These are phyloP conservation scores for Sebastes cheni DNA, from an alignment of 2,797 vertebrate species.

Conservation along the genomic window DNA sequence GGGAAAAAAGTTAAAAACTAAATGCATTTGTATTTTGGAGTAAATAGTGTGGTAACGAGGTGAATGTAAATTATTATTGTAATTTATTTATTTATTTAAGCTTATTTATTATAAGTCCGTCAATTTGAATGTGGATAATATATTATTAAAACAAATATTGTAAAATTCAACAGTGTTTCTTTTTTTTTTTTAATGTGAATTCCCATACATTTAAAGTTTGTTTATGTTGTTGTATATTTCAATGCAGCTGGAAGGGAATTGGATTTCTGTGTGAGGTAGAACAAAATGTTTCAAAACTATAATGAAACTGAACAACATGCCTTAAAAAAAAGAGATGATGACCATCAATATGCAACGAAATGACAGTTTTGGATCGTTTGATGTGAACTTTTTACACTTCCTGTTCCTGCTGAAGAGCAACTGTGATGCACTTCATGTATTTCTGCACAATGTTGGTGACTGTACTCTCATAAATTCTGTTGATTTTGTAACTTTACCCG, in stretches of 20 bases:
- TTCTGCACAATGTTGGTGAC: conserved; percentile 69
- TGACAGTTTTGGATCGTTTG: conserved; percentile 64
- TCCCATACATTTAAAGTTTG: conserved; percentile 46
- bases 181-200: conserved; percentile 58
- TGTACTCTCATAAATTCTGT: conserved; percentile 63
- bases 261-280: conserved; percentile 28
- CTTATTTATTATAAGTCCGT: conserved; percentile 68
- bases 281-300: conserved; percentile 25
- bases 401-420: conserved; percentile 48
- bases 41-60: conserved; percentile 63
- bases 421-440: conserved; percentile 69
- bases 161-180: conserved; percentile 54
- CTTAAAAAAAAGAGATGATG: conserved; percentile 72
- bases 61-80: conserved; percentile 74
- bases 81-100: conserved; percentile 67
- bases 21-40: conserved; percentile 62
- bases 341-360: conserved; percentile 73
- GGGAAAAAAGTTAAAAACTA: conserved; percentile 13
- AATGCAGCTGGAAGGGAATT: conserved; percentile 33
- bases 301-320: conserved; percentile 54
- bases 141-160: conserved; percentile 60
- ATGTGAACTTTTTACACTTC: conserved; percentile 65
- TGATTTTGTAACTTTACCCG: conserved; percentile 65
- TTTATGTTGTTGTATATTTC: conserved; percentile 66
- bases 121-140: conserved; percentile 71